Conservation (phyloP, 1,140 invertebrate species). For the Cotesia vestalis region DNA sequence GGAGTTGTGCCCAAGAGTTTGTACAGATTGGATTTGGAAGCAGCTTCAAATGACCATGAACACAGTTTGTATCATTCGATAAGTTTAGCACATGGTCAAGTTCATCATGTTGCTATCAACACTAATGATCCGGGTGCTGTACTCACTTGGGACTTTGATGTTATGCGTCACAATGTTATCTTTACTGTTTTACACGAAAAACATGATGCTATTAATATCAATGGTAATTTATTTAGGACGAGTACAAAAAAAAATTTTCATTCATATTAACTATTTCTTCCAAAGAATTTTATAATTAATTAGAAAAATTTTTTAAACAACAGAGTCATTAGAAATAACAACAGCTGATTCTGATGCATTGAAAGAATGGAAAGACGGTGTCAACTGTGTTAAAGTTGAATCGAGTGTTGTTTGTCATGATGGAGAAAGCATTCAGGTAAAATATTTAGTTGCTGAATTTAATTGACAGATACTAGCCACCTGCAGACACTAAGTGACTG, state of each 20-base stretch:
- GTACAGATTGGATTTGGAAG: constrained; percentile 81
- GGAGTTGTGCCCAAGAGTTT: constrained; percentile 89
- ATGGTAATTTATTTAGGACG: constrained; percentile 19
- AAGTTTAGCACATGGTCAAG: constrained; percentile 70
- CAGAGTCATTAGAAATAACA: constrained; percentile 1
- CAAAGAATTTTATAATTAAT: too few species aligned
- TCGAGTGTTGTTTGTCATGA: constrained; percentile 85
- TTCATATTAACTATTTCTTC: background rate
- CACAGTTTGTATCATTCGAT: constrained; percentile 69
- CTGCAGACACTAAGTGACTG: too few species aligned
- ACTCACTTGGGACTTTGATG: constrained; percentile 97
- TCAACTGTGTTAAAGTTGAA: constrained; percentile 83
- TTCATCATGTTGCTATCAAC: constrained; percentile 85
- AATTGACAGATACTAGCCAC: too few species aligned
- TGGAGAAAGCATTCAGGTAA: constrained; percentile 92
- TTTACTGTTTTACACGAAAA: constrained; percentile 79
- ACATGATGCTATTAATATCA: constrained; percentile 42
- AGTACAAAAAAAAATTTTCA: constrained; percentile 2
- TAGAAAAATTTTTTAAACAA: background rate
- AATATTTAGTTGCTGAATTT: background rate
- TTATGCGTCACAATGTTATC: constrained; percentile 87
- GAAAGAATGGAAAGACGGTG: constrained; percentile 80
- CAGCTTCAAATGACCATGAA: constrained; percentile 67
- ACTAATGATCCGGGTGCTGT: constrained; percentile 88
- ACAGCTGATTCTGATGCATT: constrained; percentile 26